phyloP scores from a whole-genome alignment of 2,888 invertebrate genomes.

The Caenorhabditis zanzibari region DNA sequence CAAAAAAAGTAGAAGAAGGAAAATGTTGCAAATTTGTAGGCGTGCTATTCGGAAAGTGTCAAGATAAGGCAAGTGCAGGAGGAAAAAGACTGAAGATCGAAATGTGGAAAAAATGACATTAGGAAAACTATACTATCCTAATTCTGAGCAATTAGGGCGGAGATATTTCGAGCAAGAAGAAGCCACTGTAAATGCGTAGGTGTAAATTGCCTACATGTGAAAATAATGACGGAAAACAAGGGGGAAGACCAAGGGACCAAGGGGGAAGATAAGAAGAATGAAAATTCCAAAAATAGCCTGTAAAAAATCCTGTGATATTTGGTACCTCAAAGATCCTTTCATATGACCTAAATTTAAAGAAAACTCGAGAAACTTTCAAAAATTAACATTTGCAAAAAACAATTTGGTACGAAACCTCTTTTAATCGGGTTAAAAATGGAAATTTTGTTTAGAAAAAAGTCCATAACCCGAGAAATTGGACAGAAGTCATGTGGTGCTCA shows the following conservation, averaged over 20 bases:
- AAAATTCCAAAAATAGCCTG: neutral
- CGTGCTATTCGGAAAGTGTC: constrained; percentile 22
- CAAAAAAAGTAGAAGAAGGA: neutral
- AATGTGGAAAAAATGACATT: neutral
- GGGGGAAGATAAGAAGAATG: neutral
- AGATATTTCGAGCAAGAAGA: neutral
- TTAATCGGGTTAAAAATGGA: constrained; percentile 9
- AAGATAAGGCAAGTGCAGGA: constrained; percentile 35
- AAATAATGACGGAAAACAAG: neutral
- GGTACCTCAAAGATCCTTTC: neutral
- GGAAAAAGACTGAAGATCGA: constrained; percentile 47
- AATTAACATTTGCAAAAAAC: neutral
- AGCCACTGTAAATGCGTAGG: neutral
- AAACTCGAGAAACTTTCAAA: constrained; percentile 6
- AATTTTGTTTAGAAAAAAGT: constrained; percentile 4
- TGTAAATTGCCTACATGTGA: neutral
- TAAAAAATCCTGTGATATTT: constrained; percentile 6
- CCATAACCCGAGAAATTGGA: neutral
- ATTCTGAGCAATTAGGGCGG: neutral
- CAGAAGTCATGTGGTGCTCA: constrained; percentile 2
- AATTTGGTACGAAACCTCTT: constrained; percentile 6
- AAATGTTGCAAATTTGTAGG: constrained; percentile 53
- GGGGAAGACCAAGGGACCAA: constrained; percentile 9
- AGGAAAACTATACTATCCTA: neutral
- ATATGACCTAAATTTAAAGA: constrained; percentile 1